A percentile compares a stretch with the other conserved stretches of the same genome.
These are phyloP conservation scores for Macrotus californicus DNA, from an alignment of 2,113 vertebrate genomes.

Conservation along the genomic window DNA sequence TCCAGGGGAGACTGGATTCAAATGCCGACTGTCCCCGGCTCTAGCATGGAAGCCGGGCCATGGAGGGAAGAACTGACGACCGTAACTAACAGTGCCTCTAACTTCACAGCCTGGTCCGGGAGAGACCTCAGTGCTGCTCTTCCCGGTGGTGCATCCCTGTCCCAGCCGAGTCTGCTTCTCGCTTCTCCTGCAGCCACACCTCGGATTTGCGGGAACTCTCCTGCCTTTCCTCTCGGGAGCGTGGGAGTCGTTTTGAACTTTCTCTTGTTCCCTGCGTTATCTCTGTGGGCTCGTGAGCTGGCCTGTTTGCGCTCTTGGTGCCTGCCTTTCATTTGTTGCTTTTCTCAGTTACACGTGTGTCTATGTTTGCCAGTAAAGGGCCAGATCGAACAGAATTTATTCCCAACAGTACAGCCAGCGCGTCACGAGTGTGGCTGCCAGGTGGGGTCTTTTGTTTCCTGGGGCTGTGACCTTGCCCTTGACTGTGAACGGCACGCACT, in stretches of 20 bases:
- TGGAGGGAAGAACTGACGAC: neutral
- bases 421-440: rapidly evolving
- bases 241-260: rapidly evolving
- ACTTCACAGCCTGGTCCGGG: rapidly evolving
- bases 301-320: rapidly evolving
- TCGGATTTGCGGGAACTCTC: rapidly evolving
- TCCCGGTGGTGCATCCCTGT: rapidly evolving
- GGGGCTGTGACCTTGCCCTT: neutral
- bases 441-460: neutral
- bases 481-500: rapidly evolving
- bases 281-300: rapidly evolving
- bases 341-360: neutral
- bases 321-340: too few species aligned
- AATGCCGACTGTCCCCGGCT: too few species aligned
- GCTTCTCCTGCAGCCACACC: rapidly evolving
- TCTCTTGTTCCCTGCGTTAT: rapidly evolving
- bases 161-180: too few species aligned
- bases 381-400: rapidly evolving
- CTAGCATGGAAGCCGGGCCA: rapidly evolving
- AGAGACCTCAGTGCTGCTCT: rapidly evolving
- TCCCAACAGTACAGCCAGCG: rapidly evolving
- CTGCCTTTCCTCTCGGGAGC: rapidly evolving
- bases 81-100: rapidly evolving
- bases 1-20: neutral
- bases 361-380: too few species aligned